Evolutionary conservation across 1,140 invertebrate genomes (phyloP), one percentile per base, ranked within the genome.

Genomic region (Stegodyphus dumicola): DNA sequence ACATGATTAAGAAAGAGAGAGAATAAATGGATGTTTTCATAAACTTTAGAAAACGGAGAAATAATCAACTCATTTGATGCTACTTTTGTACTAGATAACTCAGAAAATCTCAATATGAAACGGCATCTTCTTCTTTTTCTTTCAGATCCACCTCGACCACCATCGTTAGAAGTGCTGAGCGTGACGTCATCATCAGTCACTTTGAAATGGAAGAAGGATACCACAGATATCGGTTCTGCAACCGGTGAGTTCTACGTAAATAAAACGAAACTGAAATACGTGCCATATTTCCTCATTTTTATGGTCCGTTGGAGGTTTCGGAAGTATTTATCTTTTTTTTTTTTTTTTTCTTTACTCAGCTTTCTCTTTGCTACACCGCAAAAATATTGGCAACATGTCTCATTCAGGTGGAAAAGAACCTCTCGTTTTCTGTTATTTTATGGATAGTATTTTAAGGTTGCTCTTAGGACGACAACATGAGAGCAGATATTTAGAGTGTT

Each of bases 171-270:
- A 86, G 33, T 86, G 6, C 17, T 80, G 6, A 77, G 77, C 7
- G 56, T 80, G 71, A 86, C 85, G 15, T 74, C 77, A 69, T 80
- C 85, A 74, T 75, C 85, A 5, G 76, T 86, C 64, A 80, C 85
- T 7, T 15, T 86, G 64, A 86, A 79, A 69, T 86, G 85, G 85
- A 86, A 80, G 17, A 86, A 80, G 60, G 77, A 86, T 18, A n/a
- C 52, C 13, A 48, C 17, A n/a, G 85, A 86, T 33, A 49, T 56
- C 17, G 10, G 6, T 10, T 7, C 81, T 6, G 64, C 65, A 10
- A 69, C n/a, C 51, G 81, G 81, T 84, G 65, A 84, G 81, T 76
- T 49, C 33, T 17, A 52, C 52, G 11, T 67, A 54, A 33, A 76
- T 56, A 51, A 49, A 54, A 52, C 48, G 15, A 7, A 13, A 15